Conservation (phyloP, 1,140 invertebrate genomes). For the Magallana angulata region DNA sequence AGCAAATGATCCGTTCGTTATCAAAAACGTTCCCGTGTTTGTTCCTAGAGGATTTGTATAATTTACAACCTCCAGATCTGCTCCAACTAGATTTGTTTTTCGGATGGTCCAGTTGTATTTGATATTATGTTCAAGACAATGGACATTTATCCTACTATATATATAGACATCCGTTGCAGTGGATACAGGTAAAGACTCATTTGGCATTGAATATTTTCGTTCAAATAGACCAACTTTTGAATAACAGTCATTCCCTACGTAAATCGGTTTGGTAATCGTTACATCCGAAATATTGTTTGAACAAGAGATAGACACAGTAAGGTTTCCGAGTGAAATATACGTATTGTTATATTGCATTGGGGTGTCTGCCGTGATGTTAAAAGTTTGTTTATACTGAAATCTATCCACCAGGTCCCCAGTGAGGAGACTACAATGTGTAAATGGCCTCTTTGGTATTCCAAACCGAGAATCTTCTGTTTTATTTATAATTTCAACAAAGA, state of each 20-base stretch:
- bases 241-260: slow-evolving; percentile 51
- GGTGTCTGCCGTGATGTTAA: slow-evolving; percentile 38
- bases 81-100: slow-evolving; percentile 1
- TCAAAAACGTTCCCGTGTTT: slow-evolving; percentile 29
- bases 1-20: slow-evolving; percentile 19
- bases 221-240: slow-evolving; percentile 49
- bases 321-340: slow-evolving; percentile 50
- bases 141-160: slow-evolving; percentile 47
- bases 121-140: slow-evolving; percentile 31
- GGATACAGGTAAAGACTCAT: slow-evolving; percentile 46
- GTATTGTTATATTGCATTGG: slow-evolving; percentile 42
- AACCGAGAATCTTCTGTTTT: background rate
- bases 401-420: slow-evolving; percentile 37
- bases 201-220: slow-evolving; percentile 41
- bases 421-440: slow-evolving; percentile 27
- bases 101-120: slow-evolving; percentile 42
- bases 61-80: background rate
- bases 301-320: slow-evolving; percentile 44
- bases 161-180: slow-evolving; percentile 47
- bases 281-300: slow-evolving; percentile 40
- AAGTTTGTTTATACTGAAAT: background rate
- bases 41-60: background rate
- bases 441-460: slow-evolving; percentile 3
- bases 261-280: background rate
- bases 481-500: background rate